Base-by-base conservation (phyloP, 2,113 vertebrate genomes). In the Odocoileus virginianus region DNA sequence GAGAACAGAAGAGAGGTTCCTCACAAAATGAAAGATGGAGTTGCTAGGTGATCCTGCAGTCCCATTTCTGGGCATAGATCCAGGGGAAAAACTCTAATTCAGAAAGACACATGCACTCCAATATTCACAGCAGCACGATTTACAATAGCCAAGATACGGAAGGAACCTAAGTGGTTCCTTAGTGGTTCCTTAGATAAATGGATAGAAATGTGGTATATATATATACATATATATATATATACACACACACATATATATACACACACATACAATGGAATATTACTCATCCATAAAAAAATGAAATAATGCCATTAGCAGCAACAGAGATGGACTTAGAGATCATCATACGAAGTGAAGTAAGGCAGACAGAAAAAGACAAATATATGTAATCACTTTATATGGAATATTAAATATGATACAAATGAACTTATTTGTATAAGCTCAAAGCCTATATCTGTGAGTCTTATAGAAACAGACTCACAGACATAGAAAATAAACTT, bases 141-240 rank as follows among this genome's bases (percentile, higher is more conserved):
- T 82, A 23, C 17, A 82, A 23, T 82, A 52, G 30, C 30, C 47
- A 82, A 23, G 17, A 52, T 52, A n/a, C 13, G 6, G 79, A 82
- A n/a, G 30, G 47, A n/a, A n/a, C 27, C 2, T 30, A 79, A 50
- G 45, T n/a, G n/a, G n/a, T n/a, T n/a, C n/a, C n/a, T n/a, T n/a
- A n/a, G n/a, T n/a, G n/a, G n/a, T n/a, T n/a, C n/a, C n/a, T n/a
- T n/a, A n/a, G n/a, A 40, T 40, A 40, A 40, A 40, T 40, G 40
- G 30, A n/a, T n/a, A 52, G 52, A 82, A 30, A 82, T 52, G 47
- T 52, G 47, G 27, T 30, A 19, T 71, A 23, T 21, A n/a, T 3
- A 33, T 12, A 36, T 4, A 67, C 0, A 40, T 0, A 74, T 5
- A 61, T 3, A 30, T 2, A 36, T 10, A 67, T 2, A 61, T 0